Conservation (phyloP, 1,140 invertebrate species). For the Halictus rubicundus region DNA sequence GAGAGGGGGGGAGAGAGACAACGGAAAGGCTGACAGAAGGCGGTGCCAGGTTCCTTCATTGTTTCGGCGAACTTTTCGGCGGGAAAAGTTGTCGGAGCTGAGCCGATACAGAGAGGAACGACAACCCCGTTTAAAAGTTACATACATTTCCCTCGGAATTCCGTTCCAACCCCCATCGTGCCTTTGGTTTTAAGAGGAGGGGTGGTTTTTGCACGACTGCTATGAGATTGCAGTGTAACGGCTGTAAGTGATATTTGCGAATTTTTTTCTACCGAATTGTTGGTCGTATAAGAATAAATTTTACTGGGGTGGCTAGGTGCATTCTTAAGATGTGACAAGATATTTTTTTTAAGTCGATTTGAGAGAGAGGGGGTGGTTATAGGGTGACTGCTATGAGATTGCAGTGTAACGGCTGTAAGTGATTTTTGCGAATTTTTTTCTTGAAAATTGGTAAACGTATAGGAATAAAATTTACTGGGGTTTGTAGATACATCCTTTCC, state of each 20-base stretch:
- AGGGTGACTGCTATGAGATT: neutral
- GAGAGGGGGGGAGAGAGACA: too few species aligned
- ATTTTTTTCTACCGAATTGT: too few species aligned
- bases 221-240: neutral
- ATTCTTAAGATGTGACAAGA: too few species aligned
- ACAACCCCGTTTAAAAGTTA: slow-evolving; percentile 57
- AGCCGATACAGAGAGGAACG: slow-evolving; percentile 36
- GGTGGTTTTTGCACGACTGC: neutral
- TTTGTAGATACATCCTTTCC: too few species aligned
- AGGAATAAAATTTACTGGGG: too few species aligned
- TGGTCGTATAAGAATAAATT: too few species aligned
- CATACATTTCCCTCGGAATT: slow-evolving; percentile 41
- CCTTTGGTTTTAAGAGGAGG: slow-evolving; percentile 10
- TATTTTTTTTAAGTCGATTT: too few species aligned
- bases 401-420: too few species aligned
- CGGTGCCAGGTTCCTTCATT: slow-evolving; percentile 37
- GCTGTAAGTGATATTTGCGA: too few species aligned
- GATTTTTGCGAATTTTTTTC: too few species aligned
- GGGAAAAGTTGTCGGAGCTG: slow-evolving; percentile 45
- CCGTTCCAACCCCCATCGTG: slow-evolving; percentile 9
- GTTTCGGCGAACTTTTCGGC: slow-evolving; percentile 60
- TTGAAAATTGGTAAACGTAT: too few species aligned
- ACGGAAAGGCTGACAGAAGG: slow-evolving; percentile 13
- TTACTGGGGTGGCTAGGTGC: too few species aligned
- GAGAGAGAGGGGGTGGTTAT: neutral